Evolutionary conservation across 2,113 vertebrate genomes (phyloP).

Genomic region (Callipepla squamata): DNA sequence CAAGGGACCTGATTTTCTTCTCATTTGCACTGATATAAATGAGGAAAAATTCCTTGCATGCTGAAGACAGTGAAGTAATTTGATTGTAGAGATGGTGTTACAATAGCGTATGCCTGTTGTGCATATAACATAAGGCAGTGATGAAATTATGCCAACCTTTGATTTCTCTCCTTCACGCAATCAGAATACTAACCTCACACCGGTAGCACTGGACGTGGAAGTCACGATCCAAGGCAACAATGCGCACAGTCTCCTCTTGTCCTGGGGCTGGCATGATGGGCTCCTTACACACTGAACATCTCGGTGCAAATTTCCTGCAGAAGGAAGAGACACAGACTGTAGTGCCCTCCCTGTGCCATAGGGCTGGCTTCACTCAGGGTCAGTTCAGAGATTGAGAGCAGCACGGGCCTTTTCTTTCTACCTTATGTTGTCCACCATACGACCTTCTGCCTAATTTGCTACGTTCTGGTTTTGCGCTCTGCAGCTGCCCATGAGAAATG

Average conservation of each 20-base stretch:
- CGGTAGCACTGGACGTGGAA: constrained; percentile 98
- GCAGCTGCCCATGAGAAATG: not conserved
- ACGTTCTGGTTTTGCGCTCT: not conserved
- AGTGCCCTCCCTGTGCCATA: not conserved
- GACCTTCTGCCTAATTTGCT: not conserved
- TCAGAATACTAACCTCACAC: constrained; percentile 87
- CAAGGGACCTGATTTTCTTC: constrained; percentile 36
- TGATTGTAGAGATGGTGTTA: not conserved
- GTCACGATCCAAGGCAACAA: constrained; percentile 96
- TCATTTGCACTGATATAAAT: not conserved
- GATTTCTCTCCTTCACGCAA: not conserved
- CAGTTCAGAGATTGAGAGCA: not conserved
- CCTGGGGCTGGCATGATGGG: constrained; percentile 96
- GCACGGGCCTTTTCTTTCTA: not conserved
- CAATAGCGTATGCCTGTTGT: accelerated
- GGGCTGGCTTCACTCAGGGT: not conserved
- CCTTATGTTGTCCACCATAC: not conserved
- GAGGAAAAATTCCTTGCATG: constrained; percentile 21
- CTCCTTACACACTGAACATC: constrained; percentile 95
- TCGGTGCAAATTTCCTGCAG: constrained; percentile 94
- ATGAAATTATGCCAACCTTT: not conserved
- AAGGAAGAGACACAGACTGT: not conserved
- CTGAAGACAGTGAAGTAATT: constrained; percentile 36
- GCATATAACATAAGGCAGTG: not conserved
- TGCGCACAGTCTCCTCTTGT: constrained; percentile 97